Conservation (phyloP, 2,888 invertebrate species). For the Drosophila maculinotata region DNA sequence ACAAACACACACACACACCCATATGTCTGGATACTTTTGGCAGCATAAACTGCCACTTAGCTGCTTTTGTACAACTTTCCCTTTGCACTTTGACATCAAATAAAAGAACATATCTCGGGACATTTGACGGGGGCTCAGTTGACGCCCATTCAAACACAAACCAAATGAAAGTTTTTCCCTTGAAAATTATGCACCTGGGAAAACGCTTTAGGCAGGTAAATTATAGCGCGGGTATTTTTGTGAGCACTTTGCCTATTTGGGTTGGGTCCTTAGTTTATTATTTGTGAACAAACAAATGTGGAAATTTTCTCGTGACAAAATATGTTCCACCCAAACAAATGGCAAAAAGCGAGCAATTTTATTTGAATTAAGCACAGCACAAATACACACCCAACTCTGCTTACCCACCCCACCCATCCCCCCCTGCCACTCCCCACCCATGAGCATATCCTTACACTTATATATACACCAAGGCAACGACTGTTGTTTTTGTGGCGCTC, state of each 20-base stretch:
- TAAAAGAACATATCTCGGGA: constrained; percentile 10
- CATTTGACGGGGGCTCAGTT: constrained; percentile 11
- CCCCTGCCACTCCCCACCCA: neutral
- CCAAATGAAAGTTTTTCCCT: constrained; percentile 38
- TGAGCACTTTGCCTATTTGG: constrained; percentile 11
- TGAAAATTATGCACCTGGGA: constrained; percentile 70
- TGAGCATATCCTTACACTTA: constrained; percentile 19
- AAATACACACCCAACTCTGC: constrained; percentile 4
- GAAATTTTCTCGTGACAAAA: constrained; percentile 51
- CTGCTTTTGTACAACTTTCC: constrained; percentile 7
- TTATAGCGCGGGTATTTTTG: constrained; percentile 28
- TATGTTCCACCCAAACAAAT: constrained; percentile 44
- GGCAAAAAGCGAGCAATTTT: constrained; percentile 54
- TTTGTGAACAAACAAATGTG: constrained; percentile 38
- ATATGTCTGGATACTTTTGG: constrained; percentile 47
- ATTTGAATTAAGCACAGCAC: constrained; percentile 55
- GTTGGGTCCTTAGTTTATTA: constrained; percentile 31
- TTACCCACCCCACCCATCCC: neutral
- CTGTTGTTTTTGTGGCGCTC: constrained; percentile 14
- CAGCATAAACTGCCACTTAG: constrained; percentile 53
- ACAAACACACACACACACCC: neutral
- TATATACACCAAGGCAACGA: constrained; percentile 3
- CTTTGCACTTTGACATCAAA: constrained; percentile 36
- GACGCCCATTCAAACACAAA: constrained; percentile 9
- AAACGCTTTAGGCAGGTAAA: constrained; percentile 46